Conservation (phyloP, 2,113 vertebrate species). For the Caracal caracal region DNA sequence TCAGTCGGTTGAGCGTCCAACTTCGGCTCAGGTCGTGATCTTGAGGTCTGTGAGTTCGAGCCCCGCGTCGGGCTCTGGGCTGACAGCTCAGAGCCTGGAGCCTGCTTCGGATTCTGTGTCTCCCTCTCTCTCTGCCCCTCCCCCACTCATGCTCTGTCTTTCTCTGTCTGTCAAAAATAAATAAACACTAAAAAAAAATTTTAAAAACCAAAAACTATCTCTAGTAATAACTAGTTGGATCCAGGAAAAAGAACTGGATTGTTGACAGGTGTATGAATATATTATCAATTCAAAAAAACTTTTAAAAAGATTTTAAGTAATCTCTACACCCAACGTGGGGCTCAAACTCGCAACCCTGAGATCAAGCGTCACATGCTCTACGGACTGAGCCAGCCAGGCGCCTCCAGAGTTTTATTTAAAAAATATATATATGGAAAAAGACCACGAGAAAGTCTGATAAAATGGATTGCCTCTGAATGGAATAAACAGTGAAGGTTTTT, state of each 20-base stretch:
- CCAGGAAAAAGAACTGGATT: background rate
- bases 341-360: background rate
- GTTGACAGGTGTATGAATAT: background rate
- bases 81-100: too few species aligned
- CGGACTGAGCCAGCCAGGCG: background rate
- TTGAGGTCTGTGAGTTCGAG: too few species aligned
- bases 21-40: too few species aligned
- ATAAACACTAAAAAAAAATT: too few species aligned
- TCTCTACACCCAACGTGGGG: background rate
- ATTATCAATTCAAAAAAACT: background rate
- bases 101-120: too few species aligned
- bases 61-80: too few species aligned
- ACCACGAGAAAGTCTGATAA: constrained; percentile 13
- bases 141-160: too few species aligned
- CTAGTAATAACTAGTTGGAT: background rate
- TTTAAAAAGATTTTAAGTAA: background rate
- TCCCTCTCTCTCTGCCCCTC: too few species aligned
- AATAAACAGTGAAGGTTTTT: background rate
- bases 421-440: background rate
- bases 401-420: background rate
- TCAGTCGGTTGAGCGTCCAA: too few species aligned
- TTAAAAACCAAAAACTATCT: background rate
- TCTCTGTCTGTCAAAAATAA: too few species aligned
- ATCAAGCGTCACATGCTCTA: background rate
- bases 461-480: background rate